Evolutionary conservation across 23 tunicate genomes (phyloP), one percentile per base, ranked within the genome.

Genomic region (Trididemnum miniatum): DNA sequence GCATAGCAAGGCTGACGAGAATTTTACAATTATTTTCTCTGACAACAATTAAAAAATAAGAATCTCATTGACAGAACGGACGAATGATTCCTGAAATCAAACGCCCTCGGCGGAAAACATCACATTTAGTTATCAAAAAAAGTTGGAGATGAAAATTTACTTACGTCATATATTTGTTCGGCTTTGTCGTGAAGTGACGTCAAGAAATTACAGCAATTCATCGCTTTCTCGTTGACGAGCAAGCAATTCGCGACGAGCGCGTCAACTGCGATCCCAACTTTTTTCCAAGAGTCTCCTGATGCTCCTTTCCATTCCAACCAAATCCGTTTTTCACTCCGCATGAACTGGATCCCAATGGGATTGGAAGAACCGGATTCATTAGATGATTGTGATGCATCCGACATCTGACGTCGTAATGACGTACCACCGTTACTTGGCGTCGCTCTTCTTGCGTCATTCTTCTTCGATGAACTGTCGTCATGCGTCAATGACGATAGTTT

Each of bases 251-350:
- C 54, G 54, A 86, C 81, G 9, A 85, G 65, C 34, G 87, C 83
- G 1, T 91, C 85, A 78, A 91, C 81, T 1, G 84, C 81, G 1
- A 89, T 23, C 2, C 67, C 65, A 0, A 83, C 82, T 59, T 82
- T 86, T 28, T 76, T 76, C 97, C 97, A 91, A 29, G 79, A 26
- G 2, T 91, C 97, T 33, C 59, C 67, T 9, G 79, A 32, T 31
- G 86, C 33, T 0, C 84, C 84, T 25, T 67, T 44, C 35, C 84
- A 37, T 31, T 86, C 87, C 49, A 91, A 39, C 65, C 40, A 29
- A 38, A 84, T 54, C 31, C 87, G 49, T 4, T 51, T 54, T 20
- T 91, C 72, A 22, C 71, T 67, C 29, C 74, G 75, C 2, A 82
- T 2, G 3, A 84, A 35, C 67, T 30, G 33, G 1, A 76, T 72